Conservation (phyloP, 2,113 vertebrate genomes). For the Salvelinus fontinalis region DNA sequence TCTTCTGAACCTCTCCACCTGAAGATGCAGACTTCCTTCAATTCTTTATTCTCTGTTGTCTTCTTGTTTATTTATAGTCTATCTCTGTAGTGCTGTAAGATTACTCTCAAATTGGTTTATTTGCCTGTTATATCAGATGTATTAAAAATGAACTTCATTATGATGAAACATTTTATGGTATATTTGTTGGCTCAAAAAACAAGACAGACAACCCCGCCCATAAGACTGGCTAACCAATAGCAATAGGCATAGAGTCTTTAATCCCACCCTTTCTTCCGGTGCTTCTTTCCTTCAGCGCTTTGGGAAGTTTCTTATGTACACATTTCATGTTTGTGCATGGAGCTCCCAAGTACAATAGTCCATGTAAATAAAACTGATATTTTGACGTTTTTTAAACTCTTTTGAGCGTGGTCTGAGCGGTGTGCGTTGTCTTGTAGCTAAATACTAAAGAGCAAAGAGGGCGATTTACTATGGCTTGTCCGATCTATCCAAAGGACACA, state of each 20-base stretch:
- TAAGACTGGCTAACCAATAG: conserved; percentile 39
- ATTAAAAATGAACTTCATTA: conserved; percentile 40
- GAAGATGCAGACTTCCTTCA: background rate
- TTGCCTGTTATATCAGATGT: background rate
- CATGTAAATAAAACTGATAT: background rate
- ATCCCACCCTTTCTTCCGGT: background rate
- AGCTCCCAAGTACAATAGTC: background rate
- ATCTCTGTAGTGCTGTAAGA: background rate
- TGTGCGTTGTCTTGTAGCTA: background rate
- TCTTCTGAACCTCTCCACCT: background rate
- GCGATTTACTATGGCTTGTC: background rate
- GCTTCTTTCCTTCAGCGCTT: background rate
- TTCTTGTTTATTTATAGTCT: background rate
- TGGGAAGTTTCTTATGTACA: conserved; percentile 13
- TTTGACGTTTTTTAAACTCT: background rate
- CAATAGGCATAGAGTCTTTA: background rate
- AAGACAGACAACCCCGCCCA: conserved; percentile 29
- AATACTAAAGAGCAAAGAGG: background rate
- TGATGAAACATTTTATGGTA: too few relatives aligned
- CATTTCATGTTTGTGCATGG: background rate
- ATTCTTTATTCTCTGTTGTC: background rate
- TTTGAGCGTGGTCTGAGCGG: background rate
- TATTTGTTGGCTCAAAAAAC: background rate
- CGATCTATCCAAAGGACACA: conserved; percentile 8
- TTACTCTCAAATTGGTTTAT: background rate